Base-by-base conservation (phyloP, 2,113 vertebrate genomes). In the Ictalurus punctatus region DNA sequence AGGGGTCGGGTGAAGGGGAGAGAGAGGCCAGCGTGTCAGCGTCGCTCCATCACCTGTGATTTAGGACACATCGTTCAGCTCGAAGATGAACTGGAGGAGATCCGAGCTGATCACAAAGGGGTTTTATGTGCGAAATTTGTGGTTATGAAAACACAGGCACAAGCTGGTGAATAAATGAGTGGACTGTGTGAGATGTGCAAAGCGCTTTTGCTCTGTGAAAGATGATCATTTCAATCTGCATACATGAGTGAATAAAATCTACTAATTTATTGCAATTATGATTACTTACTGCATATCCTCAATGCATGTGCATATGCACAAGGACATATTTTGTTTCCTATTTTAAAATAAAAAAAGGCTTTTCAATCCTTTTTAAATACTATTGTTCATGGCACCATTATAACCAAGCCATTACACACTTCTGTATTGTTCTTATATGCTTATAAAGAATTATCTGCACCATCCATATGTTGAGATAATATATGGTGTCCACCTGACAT, bases 1-100 rank as follows among this genome's bases (percentile, higher is more conserved):
- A 91, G 85, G 63, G 91, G 88, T 93, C 91, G 89, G 87, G 71
- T 88, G 84, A 90, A 91, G 91, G 91, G 87, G 89, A 91, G 87
- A 91, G 87, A 76, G 89, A 67, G 89, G 89, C 85, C 79, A 82
- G 86, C 19, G 61, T 90, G 90, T 90, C 91, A 92, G 73, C 40
- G 63, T 83, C 65, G 78, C 85, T 90, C 86, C 88, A 89, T 94
- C 89, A 92, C 61, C 90, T 79, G 91, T 90, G 91, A 94, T 92
- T 93, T 86, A 92, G 91, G 87, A 91, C 90, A 91, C 94, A 95
- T 52, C 88, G 93, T 58, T 58, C 34, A 58, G 86, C 82, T 80
- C 88, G 34, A 69, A 44, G 71, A 83, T 74, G 86, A 87, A 85
- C 58, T 84, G 59, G 80, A 86, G 83, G 40, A 90, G 79, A 89